Base-by-base conservation (phyloP, 2,888 invertebrate genomes). In the Acanthoscelides obtectus region DNA sequence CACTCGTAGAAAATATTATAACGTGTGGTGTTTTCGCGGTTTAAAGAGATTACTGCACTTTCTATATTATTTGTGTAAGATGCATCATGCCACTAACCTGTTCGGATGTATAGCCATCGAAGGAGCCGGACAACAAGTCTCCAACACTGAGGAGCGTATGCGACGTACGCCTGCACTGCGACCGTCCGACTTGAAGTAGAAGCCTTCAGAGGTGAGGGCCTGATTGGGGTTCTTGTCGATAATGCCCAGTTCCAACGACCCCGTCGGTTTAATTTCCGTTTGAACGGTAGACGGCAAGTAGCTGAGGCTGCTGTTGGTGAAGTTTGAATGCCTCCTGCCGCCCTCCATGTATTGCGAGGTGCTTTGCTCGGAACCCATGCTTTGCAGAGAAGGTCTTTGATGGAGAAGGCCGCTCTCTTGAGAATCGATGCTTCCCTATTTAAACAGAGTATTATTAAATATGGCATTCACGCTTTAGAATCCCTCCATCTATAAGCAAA, bases 61-160 rank as follows among this genome's bases (percentile, higher is more conserved):
- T n/a, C n/a, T n/a, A n/a, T n/a, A n/a, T n/a, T n/a, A n/a, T n/a
- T n/a, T n/a, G n/a, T n/a, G n/a, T n/a, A n/a, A n/a, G n/a, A n/a
- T n/a, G n/a, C n/a, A n/a, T 94, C 94, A 45, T 3, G 17, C 17
- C 8, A 45, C 45, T 67, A 92, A 91, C 82, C 94, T 94, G 80
- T 93, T 94, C 0, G 94, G 94, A 85, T 94, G 93, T 20, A 93
- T 90, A n/a, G 92, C 91, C 79, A 94, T 86, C 82, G 93, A 91
- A 20, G 80, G 77, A 64, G 91, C 91, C 17, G 90, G 90, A 78
- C 92, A 92, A 21, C 90, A 90, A 68, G 91, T 91, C 83, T 92
- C 92, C 77, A 93, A 83, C 0, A 92, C 92, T 4, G 92, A 89
- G 78, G 92, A 92, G 79, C 92, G 90, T 70, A 92, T 92, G 67